Evolutionary conservation across 1,140 invertebrate genomes (phyloP).

Genomic region (Heterodera schachtii): DNA sequence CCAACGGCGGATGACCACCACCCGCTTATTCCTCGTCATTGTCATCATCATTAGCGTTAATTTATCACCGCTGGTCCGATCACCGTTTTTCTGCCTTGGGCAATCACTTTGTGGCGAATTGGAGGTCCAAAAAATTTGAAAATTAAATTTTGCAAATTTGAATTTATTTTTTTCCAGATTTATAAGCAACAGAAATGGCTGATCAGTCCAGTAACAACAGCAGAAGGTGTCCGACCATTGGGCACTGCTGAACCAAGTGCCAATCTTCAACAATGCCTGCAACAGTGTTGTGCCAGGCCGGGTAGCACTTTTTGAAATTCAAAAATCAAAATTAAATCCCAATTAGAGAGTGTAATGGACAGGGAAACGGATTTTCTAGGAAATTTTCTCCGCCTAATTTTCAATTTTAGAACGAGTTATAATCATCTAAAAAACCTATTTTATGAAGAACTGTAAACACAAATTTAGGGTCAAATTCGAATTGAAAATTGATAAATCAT

Average conservation of each 20-base stretch:
- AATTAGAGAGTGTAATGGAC: too few relatives aligned
- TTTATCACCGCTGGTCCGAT: neutral
- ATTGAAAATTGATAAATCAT: too few relatives aligned
- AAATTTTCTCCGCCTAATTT: too few relatives aligned
- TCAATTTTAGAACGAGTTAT: too few relatives aligned
- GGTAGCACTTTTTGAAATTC: neutral
- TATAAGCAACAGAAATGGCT: neutral
- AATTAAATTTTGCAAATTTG: neutral
- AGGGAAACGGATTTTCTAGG: too few relatives aligned
- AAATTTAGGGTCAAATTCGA: too few relatives aligned
- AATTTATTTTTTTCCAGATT: neutral
- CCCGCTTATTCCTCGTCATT: too few relatives aligned
- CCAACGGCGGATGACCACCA: too few relatives aligned
- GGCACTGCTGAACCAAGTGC: neutral
- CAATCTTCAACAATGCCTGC: slow-evolving; percentile 1
- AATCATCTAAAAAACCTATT: too few relatives aligned
- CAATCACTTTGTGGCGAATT: slow-evolving; percentile 4
- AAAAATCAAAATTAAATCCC: too few relatives aligned
- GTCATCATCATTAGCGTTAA: too few relatives aligned
- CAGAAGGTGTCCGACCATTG: neutral
- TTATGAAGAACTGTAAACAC: too few relatives aligned
- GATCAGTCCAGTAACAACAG: neutral
- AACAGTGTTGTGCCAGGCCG: neutral
- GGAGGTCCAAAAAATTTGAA: neutral
- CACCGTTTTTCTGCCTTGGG: neutral